Percentiles rank a stretch among this genome's conserved stretches.
These are phyloP conservation scores for Myotis daubentonii DNA, from an alignment of 2,797 vertebrate genomes.

Conservation along the genomic window DNA sequence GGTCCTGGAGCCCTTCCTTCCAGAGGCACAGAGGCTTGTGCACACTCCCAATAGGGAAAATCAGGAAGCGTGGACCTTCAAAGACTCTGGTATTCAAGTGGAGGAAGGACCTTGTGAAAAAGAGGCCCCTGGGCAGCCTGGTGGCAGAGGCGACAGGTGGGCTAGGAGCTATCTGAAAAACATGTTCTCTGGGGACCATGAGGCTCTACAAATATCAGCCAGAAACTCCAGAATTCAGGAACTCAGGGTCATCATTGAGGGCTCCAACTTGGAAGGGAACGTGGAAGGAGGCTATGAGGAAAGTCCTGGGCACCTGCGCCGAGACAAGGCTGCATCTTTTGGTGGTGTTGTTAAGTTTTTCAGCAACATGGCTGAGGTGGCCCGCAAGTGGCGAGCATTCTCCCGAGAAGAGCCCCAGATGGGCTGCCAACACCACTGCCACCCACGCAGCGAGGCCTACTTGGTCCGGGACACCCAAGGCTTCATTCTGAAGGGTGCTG, in stretches of 20 bases:
- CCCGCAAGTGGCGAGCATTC: slow-evolving; percentile 91
- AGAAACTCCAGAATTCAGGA: slow-evolving; percentile 89
- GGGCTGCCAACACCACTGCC: slow-evolving; percentile 63
- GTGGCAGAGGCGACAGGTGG: slow-evolving; percentile 80
- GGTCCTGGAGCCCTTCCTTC: slow-evolving; percentile 92
- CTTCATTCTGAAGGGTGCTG: slow-evolving; percentile 49
- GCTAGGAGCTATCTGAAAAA: slow-evolving; percentile 92
- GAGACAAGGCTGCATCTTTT: slow-evolving; percentile 88
- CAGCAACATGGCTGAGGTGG: slow-evolving; percentile 91
- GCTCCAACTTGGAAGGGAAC: slow-evolving; percentile 85
- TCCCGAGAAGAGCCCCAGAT: slow-evolving; percentile 86
- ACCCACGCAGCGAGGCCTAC: slow-evolving; percentile 58
- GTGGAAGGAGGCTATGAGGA: slow-evolving; percentile 86
- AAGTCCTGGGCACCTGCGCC: slow-evolving; percentile 83
- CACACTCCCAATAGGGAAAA: slow-evolving; percentile 66
- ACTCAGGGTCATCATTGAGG: slow-evolving; percentile 87
- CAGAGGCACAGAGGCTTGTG: slow-evolving; percentile 88
- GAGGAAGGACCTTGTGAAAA: slow-evolving; percentile 42
- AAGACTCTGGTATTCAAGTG: slow-evolving; percentile 77
- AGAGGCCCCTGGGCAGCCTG: slow-evolving; percentile 24
- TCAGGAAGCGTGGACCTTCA: slow-evolving; percentile 79
- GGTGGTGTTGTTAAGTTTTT: slow-evolving; percentile 92
- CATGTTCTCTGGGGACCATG: slow-evolving; percentile 90
- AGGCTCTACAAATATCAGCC: slow-evolving; percentile 84
- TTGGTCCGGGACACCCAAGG: slow-evolving; percentile 65